These are phyloP conservation scores for Acipenser transmontanus DNA, from an alignment of 2,797 vertebrate species.

Conservation along the genomic window DNA sequence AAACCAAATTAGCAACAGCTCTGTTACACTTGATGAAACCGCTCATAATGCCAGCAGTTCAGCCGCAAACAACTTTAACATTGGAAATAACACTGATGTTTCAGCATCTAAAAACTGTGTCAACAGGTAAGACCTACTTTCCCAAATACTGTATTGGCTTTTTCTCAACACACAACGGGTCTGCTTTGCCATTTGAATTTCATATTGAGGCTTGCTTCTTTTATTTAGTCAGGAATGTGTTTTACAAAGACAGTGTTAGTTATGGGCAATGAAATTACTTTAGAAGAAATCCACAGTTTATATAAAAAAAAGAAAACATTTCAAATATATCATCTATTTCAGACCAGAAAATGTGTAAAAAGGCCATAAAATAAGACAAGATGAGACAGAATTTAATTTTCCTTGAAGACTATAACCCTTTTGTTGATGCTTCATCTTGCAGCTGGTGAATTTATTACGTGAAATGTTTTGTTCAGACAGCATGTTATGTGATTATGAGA, in stretches of 20 bases:
- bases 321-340: too few relatives aligned
- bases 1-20: conserved; percentile 27
- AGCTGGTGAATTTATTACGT: background rate
- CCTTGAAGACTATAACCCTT: background rate
- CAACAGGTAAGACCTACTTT: background rate
- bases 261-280: too few relatives aligned
- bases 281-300: too few relatives aligned
- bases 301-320: too few relatives aligned
- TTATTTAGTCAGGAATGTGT: too few relatives aligned
- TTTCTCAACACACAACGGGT: too few relatives aligned
- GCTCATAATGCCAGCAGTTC: conserved; percentile 8
- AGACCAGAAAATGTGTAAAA: background rate
- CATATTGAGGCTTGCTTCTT: too few relatives aligned
- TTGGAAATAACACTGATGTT: background rate
- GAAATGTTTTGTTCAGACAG: background rate
- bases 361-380: background rate
- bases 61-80: background rate
- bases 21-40: conserved; percentile 7
- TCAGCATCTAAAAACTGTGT: background rate
- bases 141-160: too few relatives aligned
- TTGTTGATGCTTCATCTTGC: background rate
- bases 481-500: background rate
- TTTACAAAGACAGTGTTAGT: too few relatives aligned
- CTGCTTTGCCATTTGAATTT: too few relatives aligned
- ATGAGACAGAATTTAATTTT: background rate